Evolutionary conservation across 2,113 vertebrate species (phyloP).

Genomic region (Callithrix jacchus): DNA sequence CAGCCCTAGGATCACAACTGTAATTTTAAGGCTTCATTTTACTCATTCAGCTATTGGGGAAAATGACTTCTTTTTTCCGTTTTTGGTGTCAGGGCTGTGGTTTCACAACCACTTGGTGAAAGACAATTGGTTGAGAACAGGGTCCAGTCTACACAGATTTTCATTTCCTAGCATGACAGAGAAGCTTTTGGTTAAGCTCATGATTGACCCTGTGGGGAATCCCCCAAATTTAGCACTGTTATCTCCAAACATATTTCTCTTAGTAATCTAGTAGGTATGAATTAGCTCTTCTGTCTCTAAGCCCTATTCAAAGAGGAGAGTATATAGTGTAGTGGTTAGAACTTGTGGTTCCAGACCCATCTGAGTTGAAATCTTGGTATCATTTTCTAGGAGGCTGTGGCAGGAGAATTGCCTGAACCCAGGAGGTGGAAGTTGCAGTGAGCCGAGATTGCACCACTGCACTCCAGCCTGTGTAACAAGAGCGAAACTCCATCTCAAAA

Average conservation of each 20-base stretch:
- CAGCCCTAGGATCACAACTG: neutral
- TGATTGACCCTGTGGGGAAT: neutral
- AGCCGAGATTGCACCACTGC: too few relatives aligned
- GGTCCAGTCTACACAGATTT: neutral
- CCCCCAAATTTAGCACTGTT: neutral
- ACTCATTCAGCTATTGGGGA: neutral
- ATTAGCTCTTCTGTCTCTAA: neutral
- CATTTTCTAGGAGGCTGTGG: neutral
- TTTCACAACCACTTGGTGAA: constrained; percentile 1
- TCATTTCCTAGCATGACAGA: neutral
- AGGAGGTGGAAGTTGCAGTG: too few relatives aligned
- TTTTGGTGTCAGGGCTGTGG: neutral
- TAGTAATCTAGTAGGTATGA: neutral
- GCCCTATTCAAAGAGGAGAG: neutral
- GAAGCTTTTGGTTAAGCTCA: neutral
- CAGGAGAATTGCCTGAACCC: too few relatives aligned
- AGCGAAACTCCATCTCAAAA: too few relatives aligned
- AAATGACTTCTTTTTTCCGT: constrained; percentile 26
- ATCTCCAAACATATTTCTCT: neutral
- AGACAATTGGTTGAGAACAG: neutral
- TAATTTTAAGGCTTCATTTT: constrained; percentile 6
- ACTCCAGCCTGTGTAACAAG: too few relatives aligned
- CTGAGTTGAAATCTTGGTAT: neutral
- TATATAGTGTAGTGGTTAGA: neutral
- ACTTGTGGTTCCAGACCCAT: constrained; percentile 9